Evolutionary conservation across 2,888 invertebrate species (phyloP).

Genomic region (Amphimallon solstitiale): DNA sequence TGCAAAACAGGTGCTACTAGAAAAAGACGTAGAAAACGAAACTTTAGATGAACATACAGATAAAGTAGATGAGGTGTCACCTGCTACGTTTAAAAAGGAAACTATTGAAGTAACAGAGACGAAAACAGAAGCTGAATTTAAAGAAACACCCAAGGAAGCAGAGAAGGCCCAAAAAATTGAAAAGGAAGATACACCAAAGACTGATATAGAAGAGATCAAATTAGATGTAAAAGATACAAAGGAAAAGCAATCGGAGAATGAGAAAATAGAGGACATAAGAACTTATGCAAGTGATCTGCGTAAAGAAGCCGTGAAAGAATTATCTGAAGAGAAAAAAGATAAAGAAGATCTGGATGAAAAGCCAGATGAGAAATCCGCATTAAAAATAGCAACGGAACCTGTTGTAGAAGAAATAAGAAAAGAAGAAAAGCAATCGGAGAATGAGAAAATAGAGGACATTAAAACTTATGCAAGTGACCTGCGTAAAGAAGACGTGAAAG

Average conservation of each 20-base stretch:
- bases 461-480: slow-evolving; percentile 51
- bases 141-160: slow-evolving; percentile 2
- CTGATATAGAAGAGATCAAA: slow-evolving; percentile 35
- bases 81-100: not conserved
- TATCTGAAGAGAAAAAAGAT: slow-evolving; percentile 37
- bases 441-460: slow-evolving; percentile 32
- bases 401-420: slow-evolving; percentile 39
- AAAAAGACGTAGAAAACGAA: slow-evolving; percentile 22
- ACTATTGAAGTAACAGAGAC: slow-evolving; percentile 56
- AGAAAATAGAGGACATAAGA: slow-evolving; percentile 32
- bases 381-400: slow-evolving; percentile 45
- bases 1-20: slow-evolving; percentile 21
- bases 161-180: slow-evolving; percentile 2
- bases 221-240: slow-evolving; percentile 34
- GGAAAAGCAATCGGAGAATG: slow-evolving; percentile 38
- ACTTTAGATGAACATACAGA: slow-evolving; percentile 7
- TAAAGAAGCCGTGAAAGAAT: slow-evolving; percentile 24
- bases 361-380: slow-evolving; percentile 44
- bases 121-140: slow-evolving; percentile 17
- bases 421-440: slow-evolving; percentile 38
- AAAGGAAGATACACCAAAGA: slow-evolving; percentile 23
- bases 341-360: slow-evolving; percentile 50
- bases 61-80: not conserved
- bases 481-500: slow-evolving; percentile 55
- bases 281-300: slow-evolving; percentile 51